A percentile compares a stretch with the other conserved stretches of the same genome.
Conservation (phyloP, 2,113 vertebrate genomes). For the Ochotona princeps region DNA sequence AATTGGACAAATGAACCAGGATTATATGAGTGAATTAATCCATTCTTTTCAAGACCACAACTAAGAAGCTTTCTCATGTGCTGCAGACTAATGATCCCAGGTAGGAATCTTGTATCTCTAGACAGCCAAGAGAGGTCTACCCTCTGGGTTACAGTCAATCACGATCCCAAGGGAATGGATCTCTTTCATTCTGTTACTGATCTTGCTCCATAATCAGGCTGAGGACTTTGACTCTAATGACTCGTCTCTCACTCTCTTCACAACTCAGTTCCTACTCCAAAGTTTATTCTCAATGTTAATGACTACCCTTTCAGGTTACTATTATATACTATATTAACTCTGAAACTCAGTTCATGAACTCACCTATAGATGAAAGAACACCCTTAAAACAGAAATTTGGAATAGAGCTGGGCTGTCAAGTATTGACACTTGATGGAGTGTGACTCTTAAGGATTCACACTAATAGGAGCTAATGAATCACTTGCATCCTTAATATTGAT, state of each 20-base stretch:
- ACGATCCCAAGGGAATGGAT: not conserved
- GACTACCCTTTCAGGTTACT: not conserved
- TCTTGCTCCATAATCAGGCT: not conserved
- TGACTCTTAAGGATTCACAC: not conserved
- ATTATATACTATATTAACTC: not conserved
- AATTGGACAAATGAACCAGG: slow-evolving; percentile 20
- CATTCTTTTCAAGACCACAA: not conserved
- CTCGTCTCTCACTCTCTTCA: not conserved
- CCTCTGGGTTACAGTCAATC: not conserved
- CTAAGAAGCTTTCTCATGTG: not conserved
- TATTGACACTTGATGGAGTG: not conserved
- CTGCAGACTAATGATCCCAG: not conserved
- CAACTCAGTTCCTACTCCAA: not conserved
- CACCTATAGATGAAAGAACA: not conserved
- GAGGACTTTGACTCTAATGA: not conserved
- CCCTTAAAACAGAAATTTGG: not conserved
- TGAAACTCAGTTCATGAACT: not conserved
- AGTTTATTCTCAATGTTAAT: slow-evolving; percentile 16
- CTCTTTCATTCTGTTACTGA: not conserved
- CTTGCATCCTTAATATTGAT: not conserved
- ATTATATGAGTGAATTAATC: not conserved
- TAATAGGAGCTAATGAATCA: not conserved
- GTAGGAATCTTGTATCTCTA: not conserved
- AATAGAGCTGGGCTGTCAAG: not conserved
- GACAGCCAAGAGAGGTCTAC: not conserved